Base-by-base conservation (phyloP, 2,113 vertebrate genomes). In the Leiothrix lutea region DNA sequence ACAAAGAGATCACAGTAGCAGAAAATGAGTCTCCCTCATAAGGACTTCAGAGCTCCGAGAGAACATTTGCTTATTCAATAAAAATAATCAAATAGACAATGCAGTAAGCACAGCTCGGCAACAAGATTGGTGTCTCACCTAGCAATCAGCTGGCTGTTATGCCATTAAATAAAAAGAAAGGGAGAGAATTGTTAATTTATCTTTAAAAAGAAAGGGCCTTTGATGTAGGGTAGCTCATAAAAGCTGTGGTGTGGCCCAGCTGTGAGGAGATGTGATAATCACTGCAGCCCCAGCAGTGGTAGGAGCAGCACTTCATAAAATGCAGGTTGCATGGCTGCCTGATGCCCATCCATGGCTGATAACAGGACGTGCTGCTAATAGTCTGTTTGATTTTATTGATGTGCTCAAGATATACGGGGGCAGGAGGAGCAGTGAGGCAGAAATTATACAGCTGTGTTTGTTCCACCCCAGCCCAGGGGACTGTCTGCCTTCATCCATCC, bases 1-100 rank as follows among this genome's bases (percentile, higher is more conserved):
- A 96, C 96, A 97, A 96, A 96, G 93, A 92, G 93, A 92, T 80
- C 93, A 88, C 2, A 2, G 92, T 15, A 96, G 93, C 95, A 96
- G 93, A 96, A 97, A 97, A 96, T 95, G 88, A 97, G 80, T 88
- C 94, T 96, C 38, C 51, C 71, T 79, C 8, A 1, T 91, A 82
- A 95, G 84, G 87, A 67, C 82, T 94, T 92, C 71, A 83, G 82
- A 70, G 82, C 82, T 93, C 79, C 1, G 11, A 86, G 90, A 80
- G 90, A 97, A 93, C 75, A 56, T 82, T 93, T 88, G 82, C 75
- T 90, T 95, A 61, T 80, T 93, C 4, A 50, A 95, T 91, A 87
- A 90, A 95, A 96, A 95, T 87, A 97, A 96, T 94, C 65, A 56
- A 79, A 71, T 51, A 92, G 71, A 95, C 93, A 95, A 93, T 83